Base-by-base conservation (phyloP, 2,888 invertebrate species). In the Thalpophila matura region DNA sequence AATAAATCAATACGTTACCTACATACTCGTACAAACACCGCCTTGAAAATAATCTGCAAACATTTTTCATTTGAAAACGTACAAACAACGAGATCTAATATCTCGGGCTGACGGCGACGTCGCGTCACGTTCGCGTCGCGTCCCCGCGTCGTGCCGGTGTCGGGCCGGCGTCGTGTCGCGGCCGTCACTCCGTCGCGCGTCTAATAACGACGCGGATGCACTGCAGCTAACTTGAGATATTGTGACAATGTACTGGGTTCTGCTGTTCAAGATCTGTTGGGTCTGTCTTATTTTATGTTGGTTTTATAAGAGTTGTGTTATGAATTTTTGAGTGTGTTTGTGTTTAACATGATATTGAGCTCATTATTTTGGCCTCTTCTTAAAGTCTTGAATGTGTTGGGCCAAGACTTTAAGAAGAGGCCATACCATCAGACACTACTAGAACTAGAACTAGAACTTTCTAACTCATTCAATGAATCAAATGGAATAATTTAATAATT, bases 11-110 rank as follows among this genome's bases (percentile, higher is more conserved):
- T n/a, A n/a, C n/a, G n/a, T n/a, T n/a, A n/a, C n/a, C n/a, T 54
- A 71, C 22, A 20, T 1, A 6, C 7, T n/a, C n/a, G n/a, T n/a
- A 51, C 55, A 74, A 40, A 58, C 33, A 37, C 18, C 16, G 31
- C 20, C 61, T 65, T 57, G 58, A 54, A 72, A 76, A 67, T 71
- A 78, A 79, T 69, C 70, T 67, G 45, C 73, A 62, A 75, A 67
- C 79, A 79, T 79, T 77, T 77, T 79, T 79, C 79, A 77, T 79
- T 73, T 61, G 56, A 65, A 76, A 67, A 76, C 55, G 73, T 67
- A 79, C 74, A 56, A 78, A 68, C 65, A 68, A 62, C 63, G 49
- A 63, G 74, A 78, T 78, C 70, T 79, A 79, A 78, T 79, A 78
- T 79, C 67, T 62, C 63, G 24, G 29, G 43, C 53, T 79, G 79